Conservation (phyloP, 2,888 invertebrate species). For the Drosophila vallismaia region DNA sequence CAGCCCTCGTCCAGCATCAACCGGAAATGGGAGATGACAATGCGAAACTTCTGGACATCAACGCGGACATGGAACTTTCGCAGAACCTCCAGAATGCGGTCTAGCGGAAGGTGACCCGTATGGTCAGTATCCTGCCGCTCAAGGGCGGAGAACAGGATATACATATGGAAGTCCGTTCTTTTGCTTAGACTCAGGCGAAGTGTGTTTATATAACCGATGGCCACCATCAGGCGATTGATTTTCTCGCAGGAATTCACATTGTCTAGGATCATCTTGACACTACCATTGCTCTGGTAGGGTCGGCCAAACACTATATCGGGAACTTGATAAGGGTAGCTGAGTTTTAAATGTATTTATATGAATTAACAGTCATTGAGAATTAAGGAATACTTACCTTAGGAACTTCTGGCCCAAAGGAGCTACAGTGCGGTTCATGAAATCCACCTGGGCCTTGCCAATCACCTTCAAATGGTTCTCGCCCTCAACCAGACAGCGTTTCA, state of each 20-base stretch:
- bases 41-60: constrained; percentile 60
- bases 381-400: constrained; percentile 47
- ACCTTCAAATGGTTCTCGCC: constrained; percentile 61
- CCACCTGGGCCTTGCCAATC: constrained; percentile 71
- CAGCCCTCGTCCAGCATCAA: constrained; percentile 59
- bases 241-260: constrained; percentile 54
- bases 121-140: constrained; percentile 57
- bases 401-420: constrained; percentile 64
- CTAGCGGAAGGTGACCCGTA: constrained; percentile 54
- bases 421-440: constrained; percentile 64
- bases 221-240: constrained; percentile 48
- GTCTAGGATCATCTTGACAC: constrained; percentile 66
- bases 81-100: constrained; percentile 56
- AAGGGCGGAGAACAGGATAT: constrained; percentile 59
- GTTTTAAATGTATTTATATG: too few species aligned
- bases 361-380: not conserved
- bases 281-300: constrained; percentile 10
- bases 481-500: constrained; percentile 64
- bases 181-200: constrained; percentile 65
- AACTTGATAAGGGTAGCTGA: constrained; percentile 57
- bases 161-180: constrained; percentile 61
- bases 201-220: constrained; percentile 64
- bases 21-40: constrained; percentile 55
- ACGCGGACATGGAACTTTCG: constrained; percentile 52
- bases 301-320: constrained; percentile 59